Evolutionary conservation across 2,113 vertebrate species (phyloP).

Genomic region (Crotophaga sulcirostris): DNA sequence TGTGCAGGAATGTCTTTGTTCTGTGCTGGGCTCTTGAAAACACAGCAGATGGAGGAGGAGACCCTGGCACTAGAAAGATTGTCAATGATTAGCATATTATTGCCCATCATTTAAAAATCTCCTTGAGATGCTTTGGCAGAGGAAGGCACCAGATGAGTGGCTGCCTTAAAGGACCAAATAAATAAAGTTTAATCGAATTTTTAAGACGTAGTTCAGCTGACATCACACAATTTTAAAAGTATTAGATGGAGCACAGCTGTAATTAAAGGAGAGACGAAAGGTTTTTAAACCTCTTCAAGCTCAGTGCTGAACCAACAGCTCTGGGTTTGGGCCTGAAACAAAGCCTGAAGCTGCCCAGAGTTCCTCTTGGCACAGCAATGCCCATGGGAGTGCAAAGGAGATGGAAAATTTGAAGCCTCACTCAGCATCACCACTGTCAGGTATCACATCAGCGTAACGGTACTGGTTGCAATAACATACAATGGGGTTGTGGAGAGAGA

Average conservation of each 20-base stretch:
- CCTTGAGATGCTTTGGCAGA: neutral
- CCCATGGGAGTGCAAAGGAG: rapidly evolving
- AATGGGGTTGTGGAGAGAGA: neutral
- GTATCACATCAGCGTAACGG: neutral
- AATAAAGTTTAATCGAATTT: neutral
- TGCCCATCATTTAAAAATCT: neutral
- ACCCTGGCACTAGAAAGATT: neutral
- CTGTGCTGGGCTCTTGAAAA: neutral
- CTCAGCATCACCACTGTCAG: neutral
- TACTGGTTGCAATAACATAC: neutral
- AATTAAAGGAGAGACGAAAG: neutral
- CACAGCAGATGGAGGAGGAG: neutral
- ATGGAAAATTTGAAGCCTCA: neutral
- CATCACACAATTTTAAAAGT: neutral
- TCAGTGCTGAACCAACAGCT: neutral
- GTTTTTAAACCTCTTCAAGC: neutral
- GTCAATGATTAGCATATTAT: neutral
- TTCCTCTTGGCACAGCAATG: rapidly evolving
- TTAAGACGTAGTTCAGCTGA: conserved; percentile 29
- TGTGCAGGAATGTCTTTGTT: neutral
- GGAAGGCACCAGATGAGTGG: neutral
- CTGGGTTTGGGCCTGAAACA: neutral
- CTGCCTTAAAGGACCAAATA: neutral
- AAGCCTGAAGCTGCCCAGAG: neutral
- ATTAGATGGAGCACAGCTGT: neutral